Evolutionary conservation across 2,888 invertebrate species (phyloP).

Genomic region (Pimpla rufipes): DNA sequence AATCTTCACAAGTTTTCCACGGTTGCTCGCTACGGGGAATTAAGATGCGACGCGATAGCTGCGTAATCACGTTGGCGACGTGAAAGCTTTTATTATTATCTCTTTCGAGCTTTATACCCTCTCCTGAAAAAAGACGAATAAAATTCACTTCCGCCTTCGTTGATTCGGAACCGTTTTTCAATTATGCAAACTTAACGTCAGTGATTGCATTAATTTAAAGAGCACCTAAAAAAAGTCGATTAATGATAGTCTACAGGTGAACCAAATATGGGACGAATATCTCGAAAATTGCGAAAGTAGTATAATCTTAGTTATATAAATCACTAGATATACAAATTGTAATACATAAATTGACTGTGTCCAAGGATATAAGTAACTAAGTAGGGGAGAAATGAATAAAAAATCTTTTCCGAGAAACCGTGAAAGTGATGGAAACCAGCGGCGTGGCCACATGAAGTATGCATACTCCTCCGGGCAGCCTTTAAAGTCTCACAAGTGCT

Average conservation of each 20-base stretch:
- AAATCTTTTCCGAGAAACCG: neutral
- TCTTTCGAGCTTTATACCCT: constrained; percentile 25
- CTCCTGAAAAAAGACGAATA: constrained; percentile 21
- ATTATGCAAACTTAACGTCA: constrained; percentile 41
- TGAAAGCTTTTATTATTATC: constrained; percentile 52
- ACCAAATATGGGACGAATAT: too few species aligned
- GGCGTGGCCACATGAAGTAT: constrained; percentile 25
- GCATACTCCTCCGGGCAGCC: neutral
- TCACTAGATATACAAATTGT: neutral
- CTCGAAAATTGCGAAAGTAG: too few species aligned
- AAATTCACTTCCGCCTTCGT: constrained; percentile 14
- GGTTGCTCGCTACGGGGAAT: constrained; percentile 30
- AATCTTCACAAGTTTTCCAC: constrained; percentile 52
- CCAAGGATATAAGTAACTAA: neutral
- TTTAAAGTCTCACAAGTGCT: constrained; percentile 31
- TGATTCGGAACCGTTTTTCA: constrained; percentile 17
- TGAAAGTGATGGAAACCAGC: neutral
- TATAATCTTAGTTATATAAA: too few species aligned
- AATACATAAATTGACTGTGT: neutral
- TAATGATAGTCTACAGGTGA: too few species aligned
- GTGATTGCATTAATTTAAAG: neutral
- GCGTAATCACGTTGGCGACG: constrained; percentile 56
- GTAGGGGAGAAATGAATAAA: neutral
- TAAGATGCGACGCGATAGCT: constrained; percentile 62
- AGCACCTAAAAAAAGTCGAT: neutral